Evolutionary conservation across 2,888 invertebrate genomes (phyloP).

Genomic region (Lamellibrachia satsuma): DNA sequence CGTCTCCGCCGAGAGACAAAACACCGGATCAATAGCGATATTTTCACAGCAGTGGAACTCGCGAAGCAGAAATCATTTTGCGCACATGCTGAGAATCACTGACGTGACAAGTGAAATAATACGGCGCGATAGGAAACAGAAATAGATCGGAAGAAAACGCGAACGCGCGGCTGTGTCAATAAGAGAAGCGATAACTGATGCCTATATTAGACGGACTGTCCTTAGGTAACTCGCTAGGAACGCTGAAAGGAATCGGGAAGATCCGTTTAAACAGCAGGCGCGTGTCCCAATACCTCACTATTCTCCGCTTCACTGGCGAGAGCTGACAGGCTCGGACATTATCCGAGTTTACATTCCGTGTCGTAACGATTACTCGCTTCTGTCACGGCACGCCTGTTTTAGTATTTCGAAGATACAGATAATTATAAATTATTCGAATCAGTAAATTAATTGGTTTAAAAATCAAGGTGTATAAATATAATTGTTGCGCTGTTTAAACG

Average conservation of each 20-base stretch:
- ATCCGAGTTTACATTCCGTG: neutral
- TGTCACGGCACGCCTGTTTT: too few relatives aligned
- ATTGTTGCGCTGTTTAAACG: too few relatives aligned
- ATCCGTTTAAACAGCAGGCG: neutral
- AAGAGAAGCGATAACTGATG: neutral
- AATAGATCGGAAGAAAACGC: neutral
- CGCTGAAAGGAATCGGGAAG: neutral
- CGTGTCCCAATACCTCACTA: neutral
- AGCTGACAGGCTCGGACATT: neutral
- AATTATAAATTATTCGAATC: too few relatives aligned
- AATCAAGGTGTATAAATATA: too few relatives aligned
- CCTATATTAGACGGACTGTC: neutral
- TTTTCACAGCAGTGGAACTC: neutral
- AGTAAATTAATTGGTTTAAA: too few relatives aligned
- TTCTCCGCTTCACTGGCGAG: neutral
- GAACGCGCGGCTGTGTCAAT: neutral
- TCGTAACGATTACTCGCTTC: neutral
- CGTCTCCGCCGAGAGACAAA: neutral
- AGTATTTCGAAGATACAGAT: too few relatives aligned
- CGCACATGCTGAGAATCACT: neutral
- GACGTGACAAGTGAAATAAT: neutral
- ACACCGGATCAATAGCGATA: neutral
- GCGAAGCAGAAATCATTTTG: neutral
- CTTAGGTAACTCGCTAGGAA: neutral
- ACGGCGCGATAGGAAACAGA: neutral